Evolutionary conservation across 2,888 invertebrate genomes (phyloP).

Genomic region (Trissonchulus latispiculum): DNA sequence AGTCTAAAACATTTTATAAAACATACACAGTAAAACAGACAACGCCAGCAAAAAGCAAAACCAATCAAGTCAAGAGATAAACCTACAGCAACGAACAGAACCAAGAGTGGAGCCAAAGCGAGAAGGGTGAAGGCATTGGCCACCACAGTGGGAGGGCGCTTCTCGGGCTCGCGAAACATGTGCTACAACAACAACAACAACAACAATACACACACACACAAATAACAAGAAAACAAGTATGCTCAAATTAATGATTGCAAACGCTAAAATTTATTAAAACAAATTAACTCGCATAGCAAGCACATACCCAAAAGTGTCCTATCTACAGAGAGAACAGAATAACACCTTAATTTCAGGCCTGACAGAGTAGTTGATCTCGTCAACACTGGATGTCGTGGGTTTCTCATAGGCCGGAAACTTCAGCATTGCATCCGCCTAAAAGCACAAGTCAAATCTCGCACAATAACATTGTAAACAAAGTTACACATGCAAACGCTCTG

Average conservation of each 20-base stretch:
- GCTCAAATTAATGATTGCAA: too few species aligned
- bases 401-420: conserved; percentile 55
- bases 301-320: conserved; percentile 12
- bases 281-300: not conserved
- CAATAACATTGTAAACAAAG: too few species aligned
- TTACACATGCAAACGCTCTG: too few species aligned
- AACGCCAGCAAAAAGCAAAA: too few species aligned
- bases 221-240: too few species aligned
- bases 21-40: too few species aligned
- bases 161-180: conserved; percentile 79
- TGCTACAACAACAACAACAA: conserved; percentile 51
- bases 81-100: conserved; percentile 65
- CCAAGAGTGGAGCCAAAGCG: conserved; percentile 66
- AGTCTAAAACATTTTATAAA: not conserved
- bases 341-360: too few species aligned
- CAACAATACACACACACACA: too few species aligned
- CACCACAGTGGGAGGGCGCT: conserved; percentile 72
- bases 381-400: conserved; percentile 36
- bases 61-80: too few species aligned
- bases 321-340: not conserved
- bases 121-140: conserved; percentile 81
- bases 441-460: too few species aligned
- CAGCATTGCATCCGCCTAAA: conserved; percentile 58
- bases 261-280: too few species aligned
- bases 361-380: conserved; percentile 36